Base-by-base conservation (phyloP, 1,140 invertebrate genomes). In the Triops cancriformis region DNA sequence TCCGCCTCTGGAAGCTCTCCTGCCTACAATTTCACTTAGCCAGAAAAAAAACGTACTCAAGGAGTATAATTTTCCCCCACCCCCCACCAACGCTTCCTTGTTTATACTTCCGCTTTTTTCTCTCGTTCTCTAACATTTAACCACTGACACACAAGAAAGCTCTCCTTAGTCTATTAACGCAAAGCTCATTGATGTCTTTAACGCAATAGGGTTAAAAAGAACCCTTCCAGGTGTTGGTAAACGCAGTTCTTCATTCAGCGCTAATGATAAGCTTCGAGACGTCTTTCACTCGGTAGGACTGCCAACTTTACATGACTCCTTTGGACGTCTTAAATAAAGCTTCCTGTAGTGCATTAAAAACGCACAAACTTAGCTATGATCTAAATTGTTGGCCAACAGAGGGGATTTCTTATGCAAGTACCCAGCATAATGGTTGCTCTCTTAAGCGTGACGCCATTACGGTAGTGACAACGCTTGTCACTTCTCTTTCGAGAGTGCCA, bases 401-500 rank as follows among this genome's bases (percentile, higher is more conserved):
- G 51, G 51, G 51, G 14, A 64, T 64, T 64, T 64, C 23, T 64
- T 23, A 18, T 23, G 18, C 14, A 64, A 18, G 23, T 5, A 18
- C 14, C 14, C 10, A 64, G 51, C 5, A 64, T 64, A 18, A 64
- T 64, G 51, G 51, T 64, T 64, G 51, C 51, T 64, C 51, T 64
- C 51, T 18, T 64, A 64, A 18, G 51, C 51, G 18, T 64, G 51
- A 64, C 51, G 23, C 51, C 51, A 64, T 64, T 64, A 64, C 51
- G 51, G 51, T 64, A 18, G 51, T 64, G 51, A 64, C 51, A 64
- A 64, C 51, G 51, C 51, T 64, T 64, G 51, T 64, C 51, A 64
- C 51, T 64, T 64, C 51, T 64, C 51, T 23, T 64, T n/a, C 51
- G 10, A 64, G 51, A 64, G 51, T 64, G 51, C 51, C 51, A 64